These are phyloP conservation scores for Diachrysia chrysitis DNA, from an alignment of 2,888 invertebrate species.

Conservation along the genomic window DNA sequence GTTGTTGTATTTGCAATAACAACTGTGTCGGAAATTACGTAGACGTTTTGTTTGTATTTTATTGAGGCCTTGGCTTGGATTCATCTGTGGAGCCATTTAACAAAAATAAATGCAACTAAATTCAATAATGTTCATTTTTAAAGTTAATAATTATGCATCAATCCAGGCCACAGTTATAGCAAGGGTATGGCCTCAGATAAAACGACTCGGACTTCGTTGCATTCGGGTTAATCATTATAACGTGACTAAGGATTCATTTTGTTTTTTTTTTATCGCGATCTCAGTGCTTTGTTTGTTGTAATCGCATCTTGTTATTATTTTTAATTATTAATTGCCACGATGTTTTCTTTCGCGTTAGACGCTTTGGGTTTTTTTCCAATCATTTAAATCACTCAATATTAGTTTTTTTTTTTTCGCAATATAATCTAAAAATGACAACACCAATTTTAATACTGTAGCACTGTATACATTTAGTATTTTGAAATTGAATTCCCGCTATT, in stretches of 20 bases:
- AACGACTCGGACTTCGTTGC: conserved; percentile 8
- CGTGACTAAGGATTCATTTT: conserved; percentile 7
- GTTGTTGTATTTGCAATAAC: conserved; percentile 7
- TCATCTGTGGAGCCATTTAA: background rate
- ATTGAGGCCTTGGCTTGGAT: conserved; percentile 19
- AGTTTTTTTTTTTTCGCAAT: background rate
- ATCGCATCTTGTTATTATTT: conserved; percentile 39
- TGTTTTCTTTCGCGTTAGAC: conserved; percentile 43
- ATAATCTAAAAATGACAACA: background rate
- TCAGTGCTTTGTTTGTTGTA: conserved; percentile 56
- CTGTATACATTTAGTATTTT: conserved; percentile 21
- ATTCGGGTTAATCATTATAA: conserved; percentile 13
- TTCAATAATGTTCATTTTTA: too few relatives aligned
- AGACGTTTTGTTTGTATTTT: conserved; percentile 19
- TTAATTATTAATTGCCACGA: conserved; percentile 24
- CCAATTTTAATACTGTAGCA: background rate
- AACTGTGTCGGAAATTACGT: conserved; percentile 27
- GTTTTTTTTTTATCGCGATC: conserved; percentile 49
- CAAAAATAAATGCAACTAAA: background rate
- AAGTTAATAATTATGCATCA: background rate
- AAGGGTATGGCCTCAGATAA: conserved; percentile 12
- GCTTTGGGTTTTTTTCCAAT: conserved; percentile 19
- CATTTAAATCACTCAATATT: conserved; percentile 15
- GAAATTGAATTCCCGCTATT: conserved; percentile 15
- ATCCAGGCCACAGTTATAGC: background rate